Base-by-base conservation (phyloP, 2,113 vertebrate genomes). In the Colistium nudipinnis region DNA sequence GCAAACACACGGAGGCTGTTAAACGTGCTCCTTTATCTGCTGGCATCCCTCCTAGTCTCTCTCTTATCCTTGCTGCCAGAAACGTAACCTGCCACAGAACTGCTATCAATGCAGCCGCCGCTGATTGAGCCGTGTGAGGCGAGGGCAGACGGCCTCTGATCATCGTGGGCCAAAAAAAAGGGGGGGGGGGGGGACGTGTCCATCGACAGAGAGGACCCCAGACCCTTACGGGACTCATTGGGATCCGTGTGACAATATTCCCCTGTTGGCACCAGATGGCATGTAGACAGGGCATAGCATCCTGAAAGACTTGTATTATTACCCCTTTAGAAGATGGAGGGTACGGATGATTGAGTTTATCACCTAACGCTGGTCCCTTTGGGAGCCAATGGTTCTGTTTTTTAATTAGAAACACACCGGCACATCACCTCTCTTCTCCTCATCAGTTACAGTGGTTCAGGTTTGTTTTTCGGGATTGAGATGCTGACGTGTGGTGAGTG, bases 1-100 rank as follows among this genome's bases (percentile, higher is more conserved):
- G 74, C 82, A 36, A 87, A 89, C 83, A 86, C 76, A 79, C 30
- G 70, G 64, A 67, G 53, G 79, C 74, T 87, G 81, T 80, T 86
- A 81, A 75, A 87, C 87, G 86, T 82, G 64, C 25, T 82, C 79
- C 89, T 89, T 87, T 85, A 90, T 91, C 84, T 88, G 73, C 72
- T 76, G 86, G 77, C 86, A 82, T 87, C 75, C 85, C 80, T 85
- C 68, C 55, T 75, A 49, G 70, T 83, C 71, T 27, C 49, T 49
- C 76, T 83, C 81, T 87, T 84, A 85, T 87, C 83, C 82, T 22
- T 17, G 51, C 70, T 80, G 77, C 80, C 80, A 75, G 80, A 86
- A 76, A 83, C 81, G 81, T 80, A 77, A 84, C 71, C 82, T 78
- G 64, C 80, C 64, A 83, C 70, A 66, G 78, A 83, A 74, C 64